phyloP scores from a whole-genome alignment of 1,140 invertebrate genomes.

The Cydia amplana region DNA sequence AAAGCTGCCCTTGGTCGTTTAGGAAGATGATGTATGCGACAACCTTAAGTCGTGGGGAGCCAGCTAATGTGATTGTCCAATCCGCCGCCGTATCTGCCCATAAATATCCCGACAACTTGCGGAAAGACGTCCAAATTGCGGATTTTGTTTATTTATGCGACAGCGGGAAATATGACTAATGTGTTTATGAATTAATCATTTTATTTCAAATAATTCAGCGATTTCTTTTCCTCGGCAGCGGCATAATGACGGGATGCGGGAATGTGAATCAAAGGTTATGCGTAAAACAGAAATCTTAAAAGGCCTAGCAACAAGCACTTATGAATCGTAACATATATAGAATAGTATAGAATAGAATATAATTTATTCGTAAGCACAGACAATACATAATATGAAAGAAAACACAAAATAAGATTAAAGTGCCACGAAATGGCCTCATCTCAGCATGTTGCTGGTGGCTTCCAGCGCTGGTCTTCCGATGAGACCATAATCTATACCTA shows the following conservation, averaged over 20 bases:
- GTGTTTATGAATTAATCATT: conserved; percentile 19
- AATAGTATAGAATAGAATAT: too few relatives aligned
- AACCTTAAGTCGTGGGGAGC: background rate
- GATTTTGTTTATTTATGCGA: background rate
- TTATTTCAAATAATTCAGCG: background rate
- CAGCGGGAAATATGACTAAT: conserved; percentile 7
- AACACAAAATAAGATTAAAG: too few relatives aligned
- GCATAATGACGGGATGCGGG: background rate
- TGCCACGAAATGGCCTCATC: too few relatives aligned
- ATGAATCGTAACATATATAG: too few relatives aligned
- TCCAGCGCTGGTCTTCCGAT: too few relatives aligned
- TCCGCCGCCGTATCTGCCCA: background rate
- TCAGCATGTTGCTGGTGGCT: too few relatives aligned
- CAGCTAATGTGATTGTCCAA: conserved; percentile 18
- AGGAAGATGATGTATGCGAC: background rate
- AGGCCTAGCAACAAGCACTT: too few relatives aligned
- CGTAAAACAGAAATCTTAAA: too few relatives aligned
- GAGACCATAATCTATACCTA: too few relatives aligned
- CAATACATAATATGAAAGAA: too few relatives aligned
- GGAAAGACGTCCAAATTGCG: conserved; percentile 15
- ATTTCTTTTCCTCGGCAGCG: background rate
- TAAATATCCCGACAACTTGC: conserved; percentile 12
- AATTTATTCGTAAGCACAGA: too few relatives aligned
- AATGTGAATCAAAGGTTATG: background rate
- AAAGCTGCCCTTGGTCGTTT: too few relatives aligned